Conservation (phyloP, 2,797 vertebrate genomes). For the Epinephelus coioides region DNA sequence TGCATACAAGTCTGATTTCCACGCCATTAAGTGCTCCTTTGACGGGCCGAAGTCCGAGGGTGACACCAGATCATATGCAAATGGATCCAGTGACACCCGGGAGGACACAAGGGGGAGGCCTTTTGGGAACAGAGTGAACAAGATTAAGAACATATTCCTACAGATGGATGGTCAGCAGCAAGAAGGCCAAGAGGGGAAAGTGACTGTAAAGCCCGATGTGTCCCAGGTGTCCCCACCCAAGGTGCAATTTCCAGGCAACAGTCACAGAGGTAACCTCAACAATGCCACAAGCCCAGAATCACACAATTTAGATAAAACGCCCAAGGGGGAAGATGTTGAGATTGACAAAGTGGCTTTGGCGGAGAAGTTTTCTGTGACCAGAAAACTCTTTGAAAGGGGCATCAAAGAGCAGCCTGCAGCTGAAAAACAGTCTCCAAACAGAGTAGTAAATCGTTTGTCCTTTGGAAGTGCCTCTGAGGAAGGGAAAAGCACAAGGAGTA, state of each 20-base stretch:
- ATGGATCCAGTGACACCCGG: constrained; percentile 86
- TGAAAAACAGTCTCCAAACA: constrained; percentile 85
- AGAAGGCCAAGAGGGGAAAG: constrained; percentile 83
- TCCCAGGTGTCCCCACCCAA: constrained; percentile 82
- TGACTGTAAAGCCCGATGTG: constrained; percentile 78
- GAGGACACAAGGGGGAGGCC: constrained; percentile 86
- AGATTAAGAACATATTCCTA: constrained; percentile 96
- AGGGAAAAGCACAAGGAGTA: constrained; percentile 80
- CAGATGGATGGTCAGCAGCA: constrained; percentile 92
- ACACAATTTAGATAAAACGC: constrained; percentile 83
- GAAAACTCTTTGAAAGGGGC: constrained; percentile 94
- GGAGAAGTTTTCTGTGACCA: constrained; percentile 95
- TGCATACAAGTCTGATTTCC: constrained; percentile 94
- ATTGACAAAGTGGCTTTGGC: constrained; percentile 93
- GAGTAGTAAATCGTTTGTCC: constrained; percentile 77
- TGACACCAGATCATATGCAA: constrained; percentile 85
- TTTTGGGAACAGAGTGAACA: constrained; percentile 93
- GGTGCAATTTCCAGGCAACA: constrained; percentile 79
- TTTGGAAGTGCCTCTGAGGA: constrained; percentile 86
- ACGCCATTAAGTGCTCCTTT: constrained; percentile 94
- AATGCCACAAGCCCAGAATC: constrained; percentile 80
- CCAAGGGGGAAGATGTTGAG: constrained; percentile 90
- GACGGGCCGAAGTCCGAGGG: constrained; percentile 90
- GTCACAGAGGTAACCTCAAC: constrained; percentile 83
- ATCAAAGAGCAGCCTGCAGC: constrained; percentile 86